A percentile compares a stretch with the other conserved stretches of the same genome.
Conservation (phyloP, 2,797 vertebrate genomes). For the Coendou prehensilis region DNA sequence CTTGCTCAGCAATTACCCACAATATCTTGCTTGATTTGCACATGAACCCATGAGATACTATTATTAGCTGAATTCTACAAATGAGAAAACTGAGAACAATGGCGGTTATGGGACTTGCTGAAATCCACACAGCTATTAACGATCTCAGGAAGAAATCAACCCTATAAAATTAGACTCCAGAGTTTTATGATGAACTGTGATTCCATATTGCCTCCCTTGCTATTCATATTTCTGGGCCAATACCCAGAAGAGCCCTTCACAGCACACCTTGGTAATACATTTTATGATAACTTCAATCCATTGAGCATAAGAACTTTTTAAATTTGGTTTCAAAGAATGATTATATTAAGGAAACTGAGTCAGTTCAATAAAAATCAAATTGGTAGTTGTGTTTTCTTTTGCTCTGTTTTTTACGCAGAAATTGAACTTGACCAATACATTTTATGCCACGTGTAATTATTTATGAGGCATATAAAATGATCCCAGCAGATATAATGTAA, state of each 20-base stretch:
- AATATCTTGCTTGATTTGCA: not conserved
- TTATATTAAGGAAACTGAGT: conserved; percentile 38
- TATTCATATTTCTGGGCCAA: conserved; percentile 64
- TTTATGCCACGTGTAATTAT: not conserved
- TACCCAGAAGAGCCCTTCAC: not conserved
- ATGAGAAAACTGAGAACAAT: not conserved
- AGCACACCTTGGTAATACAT: not conserved
- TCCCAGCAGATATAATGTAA: not conserved
- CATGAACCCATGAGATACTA: not conserved
- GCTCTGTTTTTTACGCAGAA: not conserved
- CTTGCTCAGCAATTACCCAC: not conserved
- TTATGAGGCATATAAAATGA: not conserved
- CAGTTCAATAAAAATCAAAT: not conserved
- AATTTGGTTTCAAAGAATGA: not conserved
- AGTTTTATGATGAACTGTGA: not conserved
- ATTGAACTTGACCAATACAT: not conserved
- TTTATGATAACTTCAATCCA: conserved; percentile 3
- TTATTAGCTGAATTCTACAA: conserved; percentile 67
- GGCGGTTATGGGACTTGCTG: conserved; percentile 65
- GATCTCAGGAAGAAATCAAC: conserved; percentile 61
- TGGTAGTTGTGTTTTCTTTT: not conserved
- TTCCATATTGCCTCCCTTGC: not conserved
- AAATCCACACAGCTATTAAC: conserved; percentile 78
- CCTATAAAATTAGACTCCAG: conserved; percentile 51
- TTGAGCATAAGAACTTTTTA: not conserved